Base-by-base conservation (phyloP, 2,888 invertebrate species). In the Dendrolimus pini region DNA sequence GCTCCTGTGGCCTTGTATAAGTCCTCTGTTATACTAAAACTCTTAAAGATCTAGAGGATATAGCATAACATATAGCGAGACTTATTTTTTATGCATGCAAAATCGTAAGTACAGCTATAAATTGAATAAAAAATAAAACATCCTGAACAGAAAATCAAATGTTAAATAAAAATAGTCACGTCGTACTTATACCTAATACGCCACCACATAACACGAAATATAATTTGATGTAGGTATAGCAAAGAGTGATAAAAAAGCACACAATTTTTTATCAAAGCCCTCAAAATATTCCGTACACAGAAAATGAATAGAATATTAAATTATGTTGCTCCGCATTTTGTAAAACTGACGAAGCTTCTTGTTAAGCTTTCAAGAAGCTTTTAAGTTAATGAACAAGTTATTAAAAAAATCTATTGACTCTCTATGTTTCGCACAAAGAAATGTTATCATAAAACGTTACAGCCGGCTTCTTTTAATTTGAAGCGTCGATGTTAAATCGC, bases 301-400 rank as follows among this genome's bases (percentile, higher is more conserved):
- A 85, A 81, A 87, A 84, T 86, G 85, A 88, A 88, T 87, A 69
- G 87, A 89, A 88, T 88, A 89, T 89, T 87, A 86, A 87, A 89
- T 89, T 87, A 89, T 85, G 84, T 85, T 85, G 82, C 80, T 78
- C 78, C 82, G 82, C 81, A 77, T 85, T 89, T 86, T 86, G 75
- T 80, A 82, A 85, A 84, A 85, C 87, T 86, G 87, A 87, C 84
- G 85, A 83, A 83, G 85, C 85, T 80, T 76, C 86, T 89, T 88
- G 84, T 88, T 86, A 82, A 80, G 85, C 86, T 87, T 84, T 85
- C 84, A 79, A 88, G 86, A 86, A 82, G 85, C 89, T 89, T 88
- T 89, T 86, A 90, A 87, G 81, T 83, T 89, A 89, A 90, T 89
- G 89, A 90, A 88, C 78, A 80, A 83, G 79, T 87, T 83, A 83